Evolutionary conservation across 2,888 invertebrate species (phyloP).

Genomic region (Meteorus cinctellus): DNA sequence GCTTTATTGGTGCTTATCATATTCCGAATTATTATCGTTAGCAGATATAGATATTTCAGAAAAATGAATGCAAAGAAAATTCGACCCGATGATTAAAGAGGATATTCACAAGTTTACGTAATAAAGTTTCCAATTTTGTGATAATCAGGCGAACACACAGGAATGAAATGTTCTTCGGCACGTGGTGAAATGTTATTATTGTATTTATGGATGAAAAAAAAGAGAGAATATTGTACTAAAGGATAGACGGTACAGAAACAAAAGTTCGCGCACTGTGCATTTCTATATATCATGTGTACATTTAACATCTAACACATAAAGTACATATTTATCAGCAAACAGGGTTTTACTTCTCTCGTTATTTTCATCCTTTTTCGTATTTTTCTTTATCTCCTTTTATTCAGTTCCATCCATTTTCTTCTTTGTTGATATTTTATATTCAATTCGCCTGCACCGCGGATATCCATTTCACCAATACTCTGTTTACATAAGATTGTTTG

Average conservation of each 20-base stretch:
- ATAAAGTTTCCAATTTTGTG: too few species aligned
- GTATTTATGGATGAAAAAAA: background rate
- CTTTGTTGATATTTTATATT: background rate
- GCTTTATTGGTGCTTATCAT: too few species aligned
- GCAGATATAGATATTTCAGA: too few species aligned
- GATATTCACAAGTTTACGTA: too few species aligned
- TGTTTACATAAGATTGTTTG: slow-evolving; percentile 40
- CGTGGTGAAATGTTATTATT: background rate
- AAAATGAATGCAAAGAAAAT: too few species aligned
- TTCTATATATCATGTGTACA: background rate
- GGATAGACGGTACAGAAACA: too few species aligned
- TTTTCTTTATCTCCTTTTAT: background rate
- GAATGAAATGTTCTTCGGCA: too few species aligned
- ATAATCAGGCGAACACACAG: too few species aligned
- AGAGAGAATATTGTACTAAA: background rate
- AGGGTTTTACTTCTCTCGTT: background rate
- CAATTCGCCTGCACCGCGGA: too few species aligned
- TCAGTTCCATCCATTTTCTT: background rate
- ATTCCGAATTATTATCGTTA: too few species aligned
- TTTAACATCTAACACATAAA: background rate
- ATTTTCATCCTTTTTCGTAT: background rate
- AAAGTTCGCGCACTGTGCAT: background rate
- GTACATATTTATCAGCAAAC: slow-evolving; percentile 39
- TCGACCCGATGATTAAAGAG: too few species aligned
- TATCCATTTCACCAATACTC: too few species aligned